Evolutionary conservation across 2,888 invertebrate genomes (phyloP).

Genomic region (Dinocampus coccinellae): DNA sequence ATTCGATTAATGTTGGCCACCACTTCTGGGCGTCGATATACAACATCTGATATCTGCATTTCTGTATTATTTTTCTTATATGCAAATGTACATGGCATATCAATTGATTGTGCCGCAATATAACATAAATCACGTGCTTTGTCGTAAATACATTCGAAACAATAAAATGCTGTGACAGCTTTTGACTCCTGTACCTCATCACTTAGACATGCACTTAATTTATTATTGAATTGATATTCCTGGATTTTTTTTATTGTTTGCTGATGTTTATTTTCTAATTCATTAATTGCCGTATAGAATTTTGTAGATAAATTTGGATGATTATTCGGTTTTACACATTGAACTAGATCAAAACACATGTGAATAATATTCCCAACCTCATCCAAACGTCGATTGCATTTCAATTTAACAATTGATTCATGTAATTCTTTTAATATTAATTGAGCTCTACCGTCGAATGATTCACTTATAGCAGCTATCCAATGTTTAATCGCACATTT

Average conservation of each 20-base stretch:
- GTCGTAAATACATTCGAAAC: slow-evolving; percentile 58
- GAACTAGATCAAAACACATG: slow-evolving; percentile 54
- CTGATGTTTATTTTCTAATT: slow-evolving; percentile 48
- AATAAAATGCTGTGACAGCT: slow-evolving; percentile 54
- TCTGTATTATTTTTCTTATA: slow-evolving; percentile 48
- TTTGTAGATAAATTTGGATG: slow-evolving; percentile 49
- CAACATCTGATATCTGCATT: slow-evolving; percentile 43
- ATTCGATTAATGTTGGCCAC: slow-evolving; percentile 55
- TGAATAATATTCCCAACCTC: slow-evolving; percentile 54
- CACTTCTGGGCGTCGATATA: slow-evolving; percentile 52
- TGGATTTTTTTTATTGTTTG: slow-evolving; percentile 45
- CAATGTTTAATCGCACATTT: slow-evolving; percentile 66
- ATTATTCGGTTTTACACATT: slow-evolving; percentile 53
- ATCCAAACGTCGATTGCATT: slow-evolving; percentile 50
- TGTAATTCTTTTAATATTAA: slow-evolving; percentile 50
- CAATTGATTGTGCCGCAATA: slow-evolving; percentile 48
- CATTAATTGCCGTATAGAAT: slow-evolving; percentile 51
- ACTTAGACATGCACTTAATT: slow-evolving; percentile 47
- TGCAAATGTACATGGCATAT: slow-evolving; percentile 53
- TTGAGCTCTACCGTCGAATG: slow-evolving; percentile 55
- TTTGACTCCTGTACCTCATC: slow-evolving; percentile 47
- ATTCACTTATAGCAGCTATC: slow-evolving; percentile 65
- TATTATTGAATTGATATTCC: slow-evolving; percentile 46
- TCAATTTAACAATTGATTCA: slow-evolving; percentile 46
- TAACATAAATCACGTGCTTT: slow-evolving; percentile 61